These are phyloP conservation scores for Siniperca chuatsi DNA, from an alignment of 2,113 vertebrate genomes.

Conservation along the genomic window DNA sequence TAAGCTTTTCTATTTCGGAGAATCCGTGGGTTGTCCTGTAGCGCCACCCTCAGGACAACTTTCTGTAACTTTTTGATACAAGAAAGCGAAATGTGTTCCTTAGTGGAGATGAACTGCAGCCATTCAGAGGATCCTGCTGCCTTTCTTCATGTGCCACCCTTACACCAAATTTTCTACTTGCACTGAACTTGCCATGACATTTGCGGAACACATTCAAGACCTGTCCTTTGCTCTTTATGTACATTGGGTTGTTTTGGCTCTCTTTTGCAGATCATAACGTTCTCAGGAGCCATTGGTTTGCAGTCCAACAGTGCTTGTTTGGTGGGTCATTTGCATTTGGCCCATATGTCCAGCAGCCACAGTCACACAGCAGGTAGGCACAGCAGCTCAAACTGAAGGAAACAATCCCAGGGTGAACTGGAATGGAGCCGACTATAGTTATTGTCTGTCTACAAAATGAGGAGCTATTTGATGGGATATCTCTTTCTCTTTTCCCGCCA, in stretches of 20 bases:
- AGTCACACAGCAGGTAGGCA: conserved; percentile 90
- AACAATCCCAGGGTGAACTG: too few relatives aligned
- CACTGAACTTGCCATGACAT: background rate
- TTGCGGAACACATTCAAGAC: background rate
- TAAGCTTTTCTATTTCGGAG: background rate
- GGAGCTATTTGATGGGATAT: background rate
- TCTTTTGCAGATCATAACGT: conserved; percentile 86
- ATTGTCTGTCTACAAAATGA: background rate
- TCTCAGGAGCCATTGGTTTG: conserved; percentile 92
- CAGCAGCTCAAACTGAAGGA: too few relatives aligned
- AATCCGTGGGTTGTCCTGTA: background rate
- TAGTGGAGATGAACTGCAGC: too few relatives aligned
- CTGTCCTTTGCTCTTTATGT: background rate
- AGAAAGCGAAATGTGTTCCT: background rate
- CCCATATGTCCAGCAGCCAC: conserved; percentile 88
- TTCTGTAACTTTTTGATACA: background rate
- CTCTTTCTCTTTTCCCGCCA: background rate
- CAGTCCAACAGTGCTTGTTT: conserved; percentile 94
- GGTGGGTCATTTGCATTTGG: conserved; percentile 91
- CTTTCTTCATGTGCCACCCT: background rate
- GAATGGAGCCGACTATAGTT: too few relatives aligned
- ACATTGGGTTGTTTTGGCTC: background rate
- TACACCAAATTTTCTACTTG: background rate
- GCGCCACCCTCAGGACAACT: background rate
- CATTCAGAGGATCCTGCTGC: background rate